Evolutionary conservation across 1,140 invertebrate genomes (phyloP).

Genomic region (Trypoxylus dichotomus): DNA sequence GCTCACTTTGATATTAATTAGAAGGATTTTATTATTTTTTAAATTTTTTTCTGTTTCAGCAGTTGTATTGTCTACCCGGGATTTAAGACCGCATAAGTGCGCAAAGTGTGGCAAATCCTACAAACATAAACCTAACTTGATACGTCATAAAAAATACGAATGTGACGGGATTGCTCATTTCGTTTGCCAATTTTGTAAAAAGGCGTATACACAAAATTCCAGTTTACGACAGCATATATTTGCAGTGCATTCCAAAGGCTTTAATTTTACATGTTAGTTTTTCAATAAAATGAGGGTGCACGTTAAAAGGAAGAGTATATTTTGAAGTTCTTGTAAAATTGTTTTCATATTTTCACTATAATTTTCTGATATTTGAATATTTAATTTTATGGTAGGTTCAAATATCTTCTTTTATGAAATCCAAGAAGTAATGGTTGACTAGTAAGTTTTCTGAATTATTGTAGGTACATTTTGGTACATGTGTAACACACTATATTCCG

Average conservation of each 20-base stretch:
- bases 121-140: conserved; percentile 44
- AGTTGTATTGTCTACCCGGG: background rate
- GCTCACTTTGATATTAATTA: background rate
- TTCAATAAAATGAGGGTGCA: too few relatives aligned
- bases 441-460: too few relatives aligned
- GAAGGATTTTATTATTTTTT: background rate
- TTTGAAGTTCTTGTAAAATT: too few relatives aligned
- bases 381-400: too few relatives aligned
- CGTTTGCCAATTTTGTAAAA: conserved; percentile 50
- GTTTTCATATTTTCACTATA: too few relatives aligned
- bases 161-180: conserved; percentile 59
- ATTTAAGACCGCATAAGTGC: conserved; percentile 34
- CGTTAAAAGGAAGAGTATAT: too few relatives aligned
- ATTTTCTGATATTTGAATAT: too few relatives aligned
- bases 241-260: conserved; percentile 14
- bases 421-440: too few relatives aligned
- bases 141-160: conserved; percentile 57
- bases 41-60: conserved; percentile 10
- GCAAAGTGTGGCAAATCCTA: conserved; percentile 41
- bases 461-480: too few relatives aligned
- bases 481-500: too few relatives aligned
- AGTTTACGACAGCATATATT: conserved; percentile 18
- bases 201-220: conserved; percentile 30
- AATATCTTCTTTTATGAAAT: too few relatives aligned
- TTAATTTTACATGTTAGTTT: background rate